phyloP scores from a whole-genome alignment of 2,113 vertebrate genomes.

The Polyodon spathula region DNA sequence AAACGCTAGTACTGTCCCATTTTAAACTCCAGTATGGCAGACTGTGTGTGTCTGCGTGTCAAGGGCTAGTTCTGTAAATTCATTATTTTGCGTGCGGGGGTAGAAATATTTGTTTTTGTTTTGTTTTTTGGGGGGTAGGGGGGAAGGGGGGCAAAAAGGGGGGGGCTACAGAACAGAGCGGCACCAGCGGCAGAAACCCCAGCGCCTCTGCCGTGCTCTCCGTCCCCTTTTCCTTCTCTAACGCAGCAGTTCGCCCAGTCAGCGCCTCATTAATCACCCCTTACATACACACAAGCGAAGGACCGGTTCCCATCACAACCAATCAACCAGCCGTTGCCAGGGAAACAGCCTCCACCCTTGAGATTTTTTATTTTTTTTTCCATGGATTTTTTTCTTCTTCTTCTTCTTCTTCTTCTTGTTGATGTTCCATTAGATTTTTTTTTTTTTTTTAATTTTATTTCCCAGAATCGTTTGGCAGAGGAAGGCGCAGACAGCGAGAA shows the following conservation, averaged over 20 bases:
- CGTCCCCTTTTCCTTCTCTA: not conserved
- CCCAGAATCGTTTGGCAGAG: conserved; percentile 35
- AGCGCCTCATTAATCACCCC: conserved; percentile 49
- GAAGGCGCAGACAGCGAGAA: conserved; percentile 24
- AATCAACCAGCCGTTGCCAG: conserved; percentile 56
- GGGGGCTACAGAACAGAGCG: too few species aligned
- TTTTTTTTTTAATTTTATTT: conserved; percentile 25
- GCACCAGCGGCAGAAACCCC: too few species aligned
- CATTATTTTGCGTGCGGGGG: too few species aligned
- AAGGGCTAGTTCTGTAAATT: too few species aligned
- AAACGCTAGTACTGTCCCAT: too few species aligned
- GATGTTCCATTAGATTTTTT: conserved; percentile 27
- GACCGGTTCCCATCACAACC: conserved; percentile 37
- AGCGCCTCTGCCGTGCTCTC: conserved; percentile 9
- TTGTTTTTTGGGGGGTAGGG: too few species aligned
- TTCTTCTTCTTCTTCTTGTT: conserved; percentile 37
- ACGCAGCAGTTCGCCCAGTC: conserved; percentile 27
- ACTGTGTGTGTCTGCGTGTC: too few species aligned
- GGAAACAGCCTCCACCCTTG: conserved; percentile 69
- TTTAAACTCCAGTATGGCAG: too few species aligned
- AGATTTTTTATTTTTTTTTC: conserved; percentile 50
- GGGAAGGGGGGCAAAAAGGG: too few species aligned
- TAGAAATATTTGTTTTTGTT: too few species aligned
- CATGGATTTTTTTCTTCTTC: conserved; percentile 39
- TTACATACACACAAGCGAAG: conserved; percentile 41